Conservation (phyloP, 2,888 invertebrate species). For the Scaptomyza reducta region DNA sequence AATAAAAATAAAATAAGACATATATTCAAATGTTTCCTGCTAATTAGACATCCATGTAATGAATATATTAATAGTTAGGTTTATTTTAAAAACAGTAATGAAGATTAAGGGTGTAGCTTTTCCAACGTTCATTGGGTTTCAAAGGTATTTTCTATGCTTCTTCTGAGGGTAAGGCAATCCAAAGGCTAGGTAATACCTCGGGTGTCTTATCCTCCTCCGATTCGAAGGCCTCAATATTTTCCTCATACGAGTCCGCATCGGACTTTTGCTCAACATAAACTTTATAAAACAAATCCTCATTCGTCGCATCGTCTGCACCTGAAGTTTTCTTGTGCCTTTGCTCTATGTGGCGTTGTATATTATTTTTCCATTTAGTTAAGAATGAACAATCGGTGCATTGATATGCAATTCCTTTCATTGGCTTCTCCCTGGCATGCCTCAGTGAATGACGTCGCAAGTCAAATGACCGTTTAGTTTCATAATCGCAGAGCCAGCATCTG, state of each 20-base stretch:
- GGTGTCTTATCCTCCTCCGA: conserved; percentile 1
- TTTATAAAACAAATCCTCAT: neutral
- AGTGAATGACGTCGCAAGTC: conserved; percentile 38
- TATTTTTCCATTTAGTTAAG: conserved; percentile 16
- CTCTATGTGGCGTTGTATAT: conserved; percentile 21
- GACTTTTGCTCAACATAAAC: neutral
- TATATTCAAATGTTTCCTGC: neutral
- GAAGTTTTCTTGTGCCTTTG: conserved; percentile 4
- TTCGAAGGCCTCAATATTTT: neutral
- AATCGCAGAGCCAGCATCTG: conserved; percentile 27
- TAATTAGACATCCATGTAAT: neutral
- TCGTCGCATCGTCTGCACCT: neutral
- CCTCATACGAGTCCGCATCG: neutral
- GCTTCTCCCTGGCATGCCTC: conserved; percentile 15
- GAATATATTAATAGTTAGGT: neutral
- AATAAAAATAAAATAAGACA: neutral
- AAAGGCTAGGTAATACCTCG: conserved; percentile 41
- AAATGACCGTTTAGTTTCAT: conserved; percentile 32
- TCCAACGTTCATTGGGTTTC: neutral
- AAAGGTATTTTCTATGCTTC: neutral
- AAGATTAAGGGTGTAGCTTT: conserved; percentile 7
- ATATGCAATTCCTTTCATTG: conserved; percentile 14
- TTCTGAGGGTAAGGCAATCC: conserved; percentile 25
- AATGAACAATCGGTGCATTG: conserved; percentile 37
- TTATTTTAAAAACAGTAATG: neutral